These are phyloP conservation scores for Habrosyne pyritoides DNA, from an alignment of 2,888 invertebrate genomes.

Conservation along the genomic window DNA sequence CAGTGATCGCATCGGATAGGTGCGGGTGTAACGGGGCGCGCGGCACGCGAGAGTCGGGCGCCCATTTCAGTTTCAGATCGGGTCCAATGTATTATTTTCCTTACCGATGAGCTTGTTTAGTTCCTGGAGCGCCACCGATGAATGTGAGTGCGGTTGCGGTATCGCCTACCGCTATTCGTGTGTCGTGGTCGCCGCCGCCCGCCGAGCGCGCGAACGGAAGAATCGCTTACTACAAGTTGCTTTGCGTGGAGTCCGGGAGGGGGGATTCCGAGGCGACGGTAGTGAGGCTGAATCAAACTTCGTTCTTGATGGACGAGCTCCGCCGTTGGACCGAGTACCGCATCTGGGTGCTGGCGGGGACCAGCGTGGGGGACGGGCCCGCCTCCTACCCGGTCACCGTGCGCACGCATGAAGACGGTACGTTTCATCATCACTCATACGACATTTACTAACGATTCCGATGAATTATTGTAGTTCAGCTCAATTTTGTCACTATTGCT, in stretches of 20 bases:
- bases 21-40: slow-evolving; percentile 47
- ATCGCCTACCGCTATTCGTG: slow-evolving; percentile 94
- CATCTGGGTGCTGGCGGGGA: slow-evolving; percentile 98
- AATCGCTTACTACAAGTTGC: slow-evolving; percentile 97
- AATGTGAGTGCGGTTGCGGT: slow-evolving; percentile 95
- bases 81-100: slow-evolving; percentile 30
- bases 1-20: slow-evolving; percentile 80
- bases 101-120: slow-evolving; percentile 84
- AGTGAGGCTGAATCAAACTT: slow-evolving; percentile 90
- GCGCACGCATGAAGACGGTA: slow-evolving; percentile 99
- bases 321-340: slow-evolving; percentile 98
- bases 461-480: slow-evolving; percentile 19
- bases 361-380: slow-evolving; percentile 97
- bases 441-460: not conserved
- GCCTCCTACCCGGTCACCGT: slow-evolving; percentile 95
- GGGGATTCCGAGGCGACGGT: slow-evolving; percentile 93
- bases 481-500: slow-evolving; percentile 49
- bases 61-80: slow-evolving; percentile 64
- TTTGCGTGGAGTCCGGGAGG: slow-evolving; percentile 92
- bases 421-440: slow-evolving; percentile 78
- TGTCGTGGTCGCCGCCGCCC: slow-evolving; percentile 97
- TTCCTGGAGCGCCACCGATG: slow-evolving; percentile 98
- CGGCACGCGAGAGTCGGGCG: slow-evolving; percentile 36
- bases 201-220: slow-evolving; percentile 95
- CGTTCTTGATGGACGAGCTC: slow-evolving; percentile 93